Conservation (phyloP, 2,797 vertebrate species). For the Phoxinus dragarum region DNA sequence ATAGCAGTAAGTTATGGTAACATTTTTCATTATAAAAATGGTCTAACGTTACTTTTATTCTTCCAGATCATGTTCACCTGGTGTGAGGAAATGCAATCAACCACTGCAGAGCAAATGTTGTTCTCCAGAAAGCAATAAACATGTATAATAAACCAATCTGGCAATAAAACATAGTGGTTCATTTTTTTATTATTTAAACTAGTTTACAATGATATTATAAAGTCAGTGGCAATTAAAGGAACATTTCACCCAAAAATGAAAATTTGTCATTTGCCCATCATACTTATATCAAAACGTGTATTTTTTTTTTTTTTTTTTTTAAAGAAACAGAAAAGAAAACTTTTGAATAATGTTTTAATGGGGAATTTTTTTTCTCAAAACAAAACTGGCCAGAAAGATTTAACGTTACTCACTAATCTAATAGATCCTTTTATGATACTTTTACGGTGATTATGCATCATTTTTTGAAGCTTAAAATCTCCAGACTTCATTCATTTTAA, state of each 20-base stretch:
- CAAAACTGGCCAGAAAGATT: background rate
- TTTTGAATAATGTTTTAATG: background rate
- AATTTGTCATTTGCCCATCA: background rate
- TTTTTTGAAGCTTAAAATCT: background rate
- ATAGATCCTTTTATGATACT: background rate
- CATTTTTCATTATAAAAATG: background rate
- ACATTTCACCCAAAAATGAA: background rate
- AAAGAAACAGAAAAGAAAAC: background rate
- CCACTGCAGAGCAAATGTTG: background rate
- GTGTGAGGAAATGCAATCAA: slow-evolving; percentile 52
- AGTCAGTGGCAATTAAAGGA: background rate
- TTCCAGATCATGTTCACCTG: slow-evolving; percentile 72
- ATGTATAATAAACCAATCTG: background rate
- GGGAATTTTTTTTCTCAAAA: background rate
- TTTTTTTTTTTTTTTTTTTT: background rate
- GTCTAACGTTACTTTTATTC: slow-evolving; percentile 13
- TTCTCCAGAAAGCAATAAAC: slow-evolving; percentile 23
- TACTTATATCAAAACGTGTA: background rate
- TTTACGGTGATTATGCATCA: no score
- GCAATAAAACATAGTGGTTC: background rate
- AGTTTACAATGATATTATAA: background rate
- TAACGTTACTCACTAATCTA: background rate
- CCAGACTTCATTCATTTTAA: background rate
- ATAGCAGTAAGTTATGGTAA: background rate
- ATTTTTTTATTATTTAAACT: background rate